Conservation (phyloP, 2,113 vertebrate species). For the Podarcis cretensis region DNA sequence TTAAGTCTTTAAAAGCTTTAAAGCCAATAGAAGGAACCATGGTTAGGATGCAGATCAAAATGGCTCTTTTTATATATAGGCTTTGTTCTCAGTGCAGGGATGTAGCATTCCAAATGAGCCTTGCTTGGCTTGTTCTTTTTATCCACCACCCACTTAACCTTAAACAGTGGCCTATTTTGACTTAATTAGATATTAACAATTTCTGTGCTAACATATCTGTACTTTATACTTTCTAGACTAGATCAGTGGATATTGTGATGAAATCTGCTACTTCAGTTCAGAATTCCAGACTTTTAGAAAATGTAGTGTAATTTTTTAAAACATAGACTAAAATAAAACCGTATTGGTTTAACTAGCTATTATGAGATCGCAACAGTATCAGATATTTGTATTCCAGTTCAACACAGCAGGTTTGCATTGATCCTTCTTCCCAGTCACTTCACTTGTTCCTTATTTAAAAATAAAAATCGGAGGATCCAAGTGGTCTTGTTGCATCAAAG, state of each 20-base stretch:
- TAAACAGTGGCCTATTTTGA: not conserved
- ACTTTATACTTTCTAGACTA: not conserved
- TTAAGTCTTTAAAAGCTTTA: too few relatives aligned
- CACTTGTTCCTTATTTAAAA: not conserved
- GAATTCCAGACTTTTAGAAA: not conserved
- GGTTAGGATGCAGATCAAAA: too few relatives aligned
- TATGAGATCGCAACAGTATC: not conserved
- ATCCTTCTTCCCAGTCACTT: not conserved
- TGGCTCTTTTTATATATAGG: too few relatives aligned
- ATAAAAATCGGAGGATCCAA: not conserved
- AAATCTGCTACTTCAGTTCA: not conserved
- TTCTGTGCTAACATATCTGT: not conserved
- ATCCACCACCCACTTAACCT: not conserved
- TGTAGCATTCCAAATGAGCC: not conserved
- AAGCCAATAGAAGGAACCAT: too few relatives aligned
- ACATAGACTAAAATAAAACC: not conserved
- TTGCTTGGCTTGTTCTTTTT: not conserved
- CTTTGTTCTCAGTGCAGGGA: not conserved
- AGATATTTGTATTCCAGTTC: not conserved
- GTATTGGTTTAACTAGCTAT: not conserved
- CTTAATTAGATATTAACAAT: not conserved
- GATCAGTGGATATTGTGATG: not conserved
- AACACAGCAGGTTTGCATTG: not conserved
- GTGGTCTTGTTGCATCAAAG: constrained; percentile 1
- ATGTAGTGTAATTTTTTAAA: not conserved